These are phyloP conservation scores for Galemys pyrenaicus DNA, from an alignment of 2,113 vertebrate genomes.

Conservation along the genomic window DNA sequence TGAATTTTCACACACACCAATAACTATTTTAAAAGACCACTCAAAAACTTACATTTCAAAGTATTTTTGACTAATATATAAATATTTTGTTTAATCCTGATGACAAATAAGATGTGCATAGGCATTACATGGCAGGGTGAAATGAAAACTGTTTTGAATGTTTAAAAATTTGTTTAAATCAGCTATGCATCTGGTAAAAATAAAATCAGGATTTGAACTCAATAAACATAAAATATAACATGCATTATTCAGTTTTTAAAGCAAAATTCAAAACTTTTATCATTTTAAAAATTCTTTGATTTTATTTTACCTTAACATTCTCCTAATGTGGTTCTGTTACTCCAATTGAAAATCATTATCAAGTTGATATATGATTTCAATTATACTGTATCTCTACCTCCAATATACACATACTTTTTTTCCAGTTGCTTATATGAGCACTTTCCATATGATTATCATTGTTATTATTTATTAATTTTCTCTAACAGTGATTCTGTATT, in stretches of 20 bases:
- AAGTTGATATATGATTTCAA: no score
- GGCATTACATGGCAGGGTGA: no score
- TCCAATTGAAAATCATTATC: no score
- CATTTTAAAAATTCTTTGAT: background rate
- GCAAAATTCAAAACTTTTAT: background rate
- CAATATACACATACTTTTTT: background rate
- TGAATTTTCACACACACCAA: background rate
- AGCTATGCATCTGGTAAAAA: background rate
- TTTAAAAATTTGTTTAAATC: background rate
- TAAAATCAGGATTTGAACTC: background rate
- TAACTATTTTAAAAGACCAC: background rate
- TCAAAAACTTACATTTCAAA: background rate
- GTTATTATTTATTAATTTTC: background rate
- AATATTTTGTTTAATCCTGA: background rate
- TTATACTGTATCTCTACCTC: no score
- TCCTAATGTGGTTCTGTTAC: no score
- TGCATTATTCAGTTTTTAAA: background rate
- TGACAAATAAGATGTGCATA: background rate
- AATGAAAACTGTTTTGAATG: background rate
- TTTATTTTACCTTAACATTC: no score
- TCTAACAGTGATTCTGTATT: background rate
- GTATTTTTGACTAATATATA: background rate
- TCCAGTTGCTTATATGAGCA: background rate
- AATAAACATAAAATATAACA: background rate
- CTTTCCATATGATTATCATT: background rate